Percentiles rank a stretch among this genome's conserved stretches.
phyloP scores from a whole-genome alignment of 2,888 invertebrate genomes.

The Plemyria rubiginata region DNA sequence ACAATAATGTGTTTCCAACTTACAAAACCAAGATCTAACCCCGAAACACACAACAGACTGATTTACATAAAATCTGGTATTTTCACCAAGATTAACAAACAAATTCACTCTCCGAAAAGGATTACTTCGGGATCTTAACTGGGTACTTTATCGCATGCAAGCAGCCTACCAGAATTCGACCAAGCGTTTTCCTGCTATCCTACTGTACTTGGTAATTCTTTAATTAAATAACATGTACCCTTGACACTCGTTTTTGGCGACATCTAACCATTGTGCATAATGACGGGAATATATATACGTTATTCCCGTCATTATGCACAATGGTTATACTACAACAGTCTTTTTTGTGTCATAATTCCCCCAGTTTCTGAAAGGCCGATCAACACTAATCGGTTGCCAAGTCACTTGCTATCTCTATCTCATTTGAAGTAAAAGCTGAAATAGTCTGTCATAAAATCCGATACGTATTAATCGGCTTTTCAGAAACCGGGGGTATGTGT shows the following conservation, averaged over 20 bases:
- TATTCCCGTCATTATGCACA: no score
- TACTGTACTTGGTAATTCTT: constrained; percentile 24
- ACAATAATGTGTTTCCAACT: neutral
- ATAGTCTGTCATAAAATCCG: no score
- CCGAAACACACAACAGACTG: constrained; percentile 9
- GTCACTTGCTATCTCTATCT: no score
- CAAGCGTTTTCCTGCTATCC: constrained; percentile 25
- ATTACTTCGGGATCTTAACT: constrained; percentile 29
- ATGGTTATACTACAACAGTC: no score
- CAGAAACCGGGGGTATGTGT: no score
- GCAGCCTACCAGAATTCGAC: constrained; percentile 24
- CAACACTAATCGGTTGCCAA: no score
- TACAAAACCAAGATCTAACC: neutral
- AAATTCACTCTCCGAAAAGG: constrained; percentile 28
- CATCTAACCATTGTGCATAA: no score
- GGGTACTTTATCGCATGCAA: constrained; percentile 22
- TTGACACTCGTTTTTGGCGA: constrained; percentile 8
- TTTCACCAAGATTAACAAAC: constrained; percentile 28
- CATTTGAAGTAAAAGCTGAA: no score
- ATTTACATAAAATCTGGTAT: constrained; percentile 18
- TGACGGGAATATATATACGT: no score
- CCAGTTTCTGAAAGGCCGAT: no score
- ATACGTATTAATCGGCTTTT: no score
- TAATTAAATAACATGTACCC: constrained; percentile 25
- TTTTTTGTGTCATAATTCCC: no score